phyloP scores from a whole-genome alignment of 2,888 invertebrate species.

The Aspidapion aeneum region DNA sequence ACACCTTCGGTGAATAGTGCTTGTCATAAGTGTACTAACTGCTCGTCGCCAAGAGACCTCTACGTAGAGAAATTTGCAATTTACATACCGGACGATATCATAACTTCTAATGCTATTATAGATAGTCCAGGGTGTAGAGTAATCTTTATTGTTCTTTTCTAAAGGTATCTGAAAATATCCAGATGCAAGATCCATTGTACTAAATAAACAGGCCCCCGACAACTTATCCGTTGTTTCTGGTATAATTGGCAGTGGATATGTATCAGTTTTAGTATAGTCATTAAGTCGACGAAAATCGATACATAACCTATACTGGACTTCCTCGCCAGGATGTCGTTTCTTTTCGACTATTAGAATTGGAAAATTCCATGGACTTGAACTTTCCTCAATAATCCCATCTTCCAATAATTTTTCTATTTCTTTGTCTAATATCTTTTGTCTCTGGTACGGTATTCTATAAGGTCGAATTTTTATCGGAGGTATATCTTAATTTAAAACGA shows the following conservation, averaged over 20 bases:
- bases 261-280: conserved; percentile 20
- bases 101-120: no score
- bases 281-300: conserved; percentile 24
- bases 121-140: no score
- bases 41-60: no score
- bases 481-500: conserved; percentile 6
- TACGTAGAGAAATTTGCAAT: no score
- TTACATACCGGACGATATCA: no score
- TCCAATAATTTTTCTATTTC: neutral
- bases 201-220: neutral
- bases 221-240: conserved; percentile 31
- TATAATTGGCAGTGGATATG: conserved; percentile 27
- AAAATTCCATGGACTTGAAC: conserved; percentile 35
- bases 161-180: conserved; percentile 31
- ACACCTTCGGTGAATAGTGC: no score
- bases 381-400: conserved; percentile 10
- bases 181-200: conserved; percentile 9
- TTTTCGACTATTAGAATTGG: conserved; percentile 39
- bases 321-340: conserved; percentile 16
- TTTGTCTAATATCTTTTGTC: neutral
- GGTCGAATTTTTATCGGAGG: conserved; percentile 7
- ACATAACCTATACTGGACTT: conserved; percentile 21
- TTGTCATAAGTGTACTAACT: no score
- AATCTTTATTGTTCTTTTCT: no score
- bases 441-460: neutral